A percentile compares a stretch with the other conserved stretches of the same genome.
These are phyloP conservation scores for Physeter macrocephalus DNA, from an alignment of 2,113 vertebrate genomes.

Conservation along the genomic window DNA sequence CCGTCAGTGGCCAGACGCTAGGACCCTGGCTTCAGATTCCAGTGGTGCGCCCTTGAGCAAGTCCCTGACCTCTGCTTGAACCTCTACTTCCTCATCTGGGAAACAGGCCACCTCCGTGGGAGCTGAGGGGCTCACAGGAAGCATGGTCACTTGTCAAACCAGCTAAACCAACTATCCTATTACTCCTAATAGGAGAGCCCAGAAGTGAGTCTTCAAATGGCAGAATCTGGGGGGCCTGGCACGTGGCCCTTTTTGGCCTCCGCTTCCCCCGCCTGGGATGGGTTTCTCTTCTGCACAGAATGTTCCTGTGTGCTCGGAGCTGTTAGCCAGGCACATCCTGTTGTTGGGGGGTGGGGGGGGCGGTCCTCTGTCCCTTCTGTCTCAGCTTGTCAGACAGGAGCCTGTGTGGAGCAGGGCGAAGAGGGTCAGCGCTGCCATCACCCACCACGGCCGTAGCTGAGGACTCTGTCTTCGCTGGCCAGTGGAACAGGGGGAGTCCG, in stretches of 20 bases:
- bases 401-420: not conserved
- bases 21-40: not conserved
- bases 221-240: not conserved
- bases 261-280: not conserved
- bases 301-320: fast-evolving
- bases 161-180: fast-evolving
- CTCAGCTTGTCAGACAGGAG: not conserved
- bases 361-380: fast-evolving
- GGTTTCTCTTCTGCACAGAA: too few species aligned
- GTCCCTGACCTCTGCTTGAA: not conserved
- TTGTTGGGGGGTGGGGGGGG: not conserved
- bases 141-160: not conserved
- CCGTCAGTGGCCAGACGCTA: not conserved
- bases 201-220: not conserved
- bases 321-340: not conserved
- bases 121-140: not conserved
- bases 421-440: fast-evolving
- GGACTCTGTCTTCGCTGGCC: too few species aligned
- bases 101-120: not conserved
- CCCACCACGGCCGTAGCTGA: not conserved
- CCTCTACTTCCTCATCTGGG: not conserved
- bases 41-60: not conserved
- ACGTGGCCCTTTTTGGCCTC: not conserved
- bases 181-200: not conserved
- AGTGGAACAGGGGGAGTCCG: not conserved